Conservation (phyloP, 2,797 vertebrate species). For the Pampus argenteus region DNA sequence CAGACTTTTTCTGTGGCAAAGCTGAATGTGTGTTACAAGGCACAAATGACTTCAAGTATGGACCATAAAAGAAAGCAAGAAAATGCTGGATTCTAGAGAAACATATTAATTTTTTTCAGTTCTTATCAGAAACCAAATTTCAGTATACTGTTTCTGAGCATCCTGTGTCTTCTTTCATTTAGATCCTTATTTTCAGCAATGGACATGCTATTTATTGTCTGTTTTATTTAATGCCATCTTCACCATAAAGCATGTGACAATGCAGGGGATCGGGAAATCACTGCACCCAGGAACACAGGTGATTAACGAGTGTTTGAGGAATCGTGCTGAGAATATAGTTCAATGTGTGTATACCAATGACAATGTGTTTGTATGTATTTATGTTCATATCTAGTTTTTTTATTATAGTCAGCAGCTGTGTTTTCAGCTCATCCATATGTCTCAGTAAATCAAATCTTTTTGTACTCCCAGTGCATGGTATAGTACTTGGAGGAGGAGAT, state of each 20-base stretch:
- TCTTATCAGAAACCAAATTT: slow-evolving; percentile 21
- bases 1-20: not conserved
- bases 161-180: slow-evolving; percentile 33
- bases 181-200: slow-evolving; percentile 32
- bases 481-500: too few species aligned
- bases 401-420: slow-evolving; percentile 14
- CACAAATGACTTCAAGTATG: not conserved
- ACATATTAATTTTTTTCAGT: slow-evolving; percentile 3
- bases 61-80: not conserved
- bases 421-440: slow-evolving; percentile 1
- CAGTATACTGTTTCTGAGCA: not conserved
- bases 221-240: slow-evolving; percentile 40
- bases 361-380: slow-evolving; percentile 2
- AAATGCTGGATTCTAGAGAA: not conserved
- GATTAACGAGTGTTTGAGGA: slow-evolving; percentile 51
- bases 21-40: not conserved
- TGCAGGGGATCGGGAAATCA: slow-evolving; percentile 15
- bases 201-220: slow-evolving; percentile 38
- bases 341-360: not conserved
- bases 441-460: too few species aligned
- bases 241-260: slow-evolving; percentile 34
- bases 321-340: slow-evolving; percentile 40
- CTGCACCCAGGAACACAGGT: slow-evolving; percentile 31
- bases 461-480: too few species aligned
- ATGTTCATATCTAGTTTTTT: slow-evolving; percentile 4